A percentile compares a stretch with the other conserved stretches of the same genome.
These are phyloP conservation scores for Melieria omissa DNA, from an alignment of 2,888 invertebrate species.

Conservation along the genomic window DNA sequence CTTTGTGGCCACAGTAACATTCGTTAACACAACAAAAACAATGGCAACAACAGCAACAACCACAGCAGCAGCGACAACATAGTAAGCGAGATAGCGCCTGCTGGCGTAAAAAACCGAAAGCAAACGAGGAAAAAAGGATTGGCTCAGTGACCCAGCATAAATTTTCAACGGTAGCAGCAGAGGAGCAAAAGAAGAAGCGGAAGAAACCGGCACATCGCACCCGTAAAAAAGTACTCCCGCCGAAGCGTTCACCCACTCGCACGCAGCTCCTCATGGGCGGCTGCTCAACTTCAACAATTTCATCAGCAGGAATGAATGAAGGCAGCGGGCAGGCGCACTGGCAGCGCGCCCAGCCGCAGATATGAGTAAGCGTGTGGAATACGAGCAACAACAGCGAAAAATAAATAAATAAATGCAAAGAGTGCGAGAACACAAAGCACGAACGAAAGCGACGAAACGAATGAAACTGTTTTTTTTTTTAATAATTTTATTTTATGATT, in stretches of 20 bases:
- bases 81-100: too few species aligned
- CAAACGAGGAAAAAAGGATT: constrained; percentile 17
- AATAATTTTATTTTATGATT: constrained; percentile 9
- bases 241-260: not conserved
- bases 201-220: too few species aligned
- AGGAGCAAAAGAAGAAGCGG: too few species aligned
- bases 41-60: not conserved
- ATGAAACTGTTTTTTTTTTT: not conserved
- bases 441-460: not conserved
- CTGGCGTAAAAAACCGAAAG: too few species aligned
- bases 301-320: not conserved
- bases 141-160: constrained; percentile 21
- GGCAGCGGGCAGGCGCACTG: not conserved
- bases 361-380: not conserved
- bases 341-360: not conserved
- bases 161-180: too few species aligned
- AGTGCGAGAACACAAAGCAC: not conserved
- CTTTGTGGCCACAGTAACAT: not conserved
- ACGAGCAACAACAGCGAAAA: not conserved
- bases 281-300: not conserved
- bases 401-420: constrained; percentile 7
- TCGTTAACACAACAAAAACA: not conserved
- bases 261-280: not conserved
- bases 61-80: not conserved
- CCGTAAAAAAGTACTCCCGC: not conserved